Evolutionary conservation across 1,140 invertebrate species (phyloP).

Genomic region (Pygmarrhopalites habei): DNA sequence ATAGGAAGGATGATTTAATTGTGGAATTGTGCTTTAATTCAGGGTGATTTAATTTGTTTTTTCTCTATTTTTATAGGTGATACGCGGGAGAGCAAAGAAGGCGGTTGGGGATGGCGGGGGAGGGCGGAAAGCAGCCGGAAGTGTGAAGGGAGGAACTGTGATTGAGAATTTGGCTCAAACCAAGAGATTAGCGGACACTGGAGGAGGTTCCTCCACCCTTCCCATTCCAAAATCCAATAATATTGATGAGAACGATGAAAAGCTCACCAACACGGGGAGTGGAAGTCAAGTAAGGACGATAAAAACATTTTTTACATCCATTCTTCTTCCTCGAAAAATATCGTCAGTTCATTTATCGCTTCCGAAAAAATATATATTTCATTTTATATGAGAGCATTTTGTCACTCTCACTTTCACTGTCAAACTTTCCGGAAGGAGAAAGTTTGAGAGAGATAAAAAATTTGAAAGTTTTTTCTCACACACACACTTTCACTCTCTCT

Average conservation of each 20-base stretch:
- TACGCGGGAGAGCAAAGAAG: conserved; percentile 75
- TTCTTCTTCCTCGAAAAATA: too few species aligned
- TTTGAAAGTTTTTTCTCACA: too few species aligned
- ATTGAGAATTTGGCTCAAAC: conserved; percentile 83
- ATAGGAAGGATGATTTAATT: too few species aligned
- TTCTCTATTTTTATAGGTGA: conserved; percentile 50
- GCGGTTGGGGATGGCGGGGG: conserved; percentile 56
- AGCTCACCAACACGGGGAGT: conserved; percentile 81
- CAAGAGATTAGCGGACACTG: conserved; percentile 68
- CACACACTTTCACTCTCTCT: too few species aligned
- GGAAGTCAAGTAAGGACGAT: conserved; percentile 50
- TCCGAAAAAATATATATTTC: too few species aligned
- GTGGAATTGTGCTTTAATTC: too few species aligned
- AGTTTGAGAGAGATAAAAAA: too few species aligned
- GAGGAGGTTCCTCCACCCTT: conserved; percentile 48
- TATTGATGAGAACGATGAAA: conserved; percentile 55
- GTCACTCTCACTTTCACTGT: too few species aligned
- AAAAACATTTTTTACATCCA: too few species aligned
- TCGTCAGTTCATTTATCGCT: not conserved
- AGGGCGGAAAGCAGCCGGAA: conserved; percentile 60
- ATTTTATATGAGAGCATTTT: too few species aligned
- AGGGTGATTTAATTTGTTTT: too few species aligned
- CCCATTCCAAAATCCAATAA: conserved; percentile 50
- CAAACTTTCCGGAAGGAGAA: too few species aligned
- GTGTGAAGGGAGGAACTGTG: conserved; percentile 66